Evolutionary conservation across 2,113 vertebrate species (phyloP), one percentile per base, ranked within the genome.

Genomic region (Microcebus tavaratra): DNA sequence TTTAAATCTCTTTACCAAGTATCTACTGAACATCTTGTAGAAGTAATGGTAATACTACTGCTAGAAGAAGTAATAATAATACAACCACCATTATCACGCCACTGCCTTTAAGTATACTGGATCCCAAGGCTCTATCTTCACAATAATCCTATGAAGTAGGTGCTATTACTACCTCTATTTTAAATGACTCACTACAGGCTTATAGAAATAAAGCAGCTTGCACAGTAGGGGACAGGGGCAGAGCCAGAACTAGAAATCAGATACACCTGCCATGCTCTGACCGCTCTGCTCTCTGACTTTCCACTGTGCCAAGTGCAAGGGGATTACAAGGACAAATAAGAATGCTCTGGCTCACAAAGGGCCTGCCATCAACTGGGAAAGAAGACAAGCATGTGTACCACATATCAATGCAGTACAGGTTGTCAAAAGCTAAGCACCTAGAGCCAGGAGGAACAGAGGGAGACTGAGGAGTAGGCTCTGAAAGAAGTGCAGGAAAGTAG

Each of bases 1-100:
- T 78, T 94, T n/a, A 29, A 86, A 39, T 86, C n/a, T 72, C 25
- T 57, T 81, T 42, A 90, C 48, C 10, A 92, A 80, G 36, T 39
- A 88, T 59, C 89, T 81, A 70, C 11, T 59, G 29, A 88, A 13
- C 53, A 53, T 48, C 34, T 48, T 89, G 12, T 34, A 91, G 73
- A 57, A 65, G 36, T 45, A 70, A 50, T 27, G 76, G 3, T n/a
- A 31, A 31, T 11, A 61, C 12, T 67, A 70, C 14, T 5, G 1
- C 31, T 39, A 55, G 20, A 27, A 61, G 45, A 3, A 65, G 21
- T 12, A 70, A 81, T 34, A 75, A 34, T 29, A 81, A 65, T 8
- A 73, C 27, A 70, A 78, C 18, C 20, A 31, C 6, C 31, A 55
- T 34, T 2, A 76, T 45, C 45, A 53, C 14, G 53, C 34, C 27